Percentiles rank a stretch among this genome's conserved stretches.
Evolutionary conservation across 2,888 invertebrate species (phyloP).

Genomic region (Acleris laterana): DNA sequence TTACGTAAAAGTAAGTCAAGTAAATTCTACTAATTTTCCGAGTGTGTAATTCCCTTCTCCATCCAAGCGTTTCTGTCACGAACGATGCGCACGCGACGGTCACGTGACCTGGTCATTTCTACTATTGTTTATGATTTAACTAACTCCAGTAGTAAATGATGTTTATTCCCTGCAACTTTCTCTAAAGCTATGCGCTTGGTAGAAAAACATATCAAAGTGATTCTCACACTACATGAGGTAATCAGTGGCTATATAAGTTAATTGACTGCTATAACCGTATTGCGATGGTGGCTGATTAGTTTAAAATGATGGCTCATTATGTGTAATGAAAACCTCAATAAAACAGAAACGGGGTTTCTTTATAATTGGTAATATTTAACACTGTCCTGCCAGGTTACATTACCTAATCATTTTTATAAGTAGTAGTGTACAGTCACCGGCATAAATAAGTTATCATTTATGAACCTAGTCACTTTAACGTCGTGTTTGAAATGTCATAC

Average conservation of each 20-base stretch:
- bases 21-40: not conserved
- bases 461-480: no score
- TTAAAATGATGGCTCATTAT: not conserved
- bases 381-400: no score
- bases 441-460: no score
- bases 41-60: not conserved
- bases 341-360: no score
- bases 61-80: no score
- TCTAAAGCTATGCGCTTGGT: not conserved
- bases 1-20: slow-evolving; percentile 4
- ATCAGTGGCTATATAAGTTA: not conserved
- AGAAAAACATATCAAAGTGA: not conserved
- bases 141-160: not conserved
- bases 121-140: not conserved
- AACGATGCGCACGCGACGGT: not conserved
- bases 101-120: not conserved
- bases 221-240: not conserved
- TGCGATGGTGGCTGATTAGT: not conserved
- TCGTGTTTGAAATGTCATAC: no score
- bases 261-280: not conserved
- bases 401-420: no score
- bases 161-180: not conserved
- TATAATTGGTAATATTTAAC: no score
- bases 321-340: no score
- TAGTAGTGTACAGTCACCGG: no score